These are phyloP conservation scores for Metopia argyrocephala DNA, from an alignment of 2,888 invertebrate genomes.

Conservation along the genomic window DNA sequence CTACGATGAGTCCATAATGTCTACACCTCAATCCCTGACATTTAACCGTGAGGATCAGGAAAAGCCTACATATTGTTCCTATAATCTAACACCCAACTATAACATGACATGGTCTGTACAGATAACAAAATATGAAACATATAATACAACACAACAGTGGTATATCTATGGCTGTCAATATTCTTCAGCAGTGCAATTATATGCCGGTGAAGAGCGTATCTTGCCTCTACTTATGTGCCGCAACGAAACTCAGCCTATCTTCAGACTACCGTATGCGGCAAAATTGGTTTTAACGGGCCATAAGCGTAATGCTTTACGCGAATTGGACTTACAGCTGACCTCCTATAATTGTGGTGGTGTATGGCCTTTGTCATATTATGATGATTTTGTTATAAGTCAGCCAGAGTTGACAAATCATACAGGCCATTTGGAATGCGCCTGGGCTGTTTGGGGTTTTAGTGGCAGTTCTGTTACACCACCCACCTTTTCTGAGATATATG, in stretches of 20 bases:
- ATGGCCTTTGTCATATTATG: conserved; percentile 73
- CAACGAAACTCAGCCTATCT: conserved; percentile 63
- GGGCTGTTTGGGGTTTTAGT: conserved; percentile 80
- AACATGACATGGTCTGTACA: conserved; percentile 69
- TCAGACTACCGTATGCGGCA: conserved; percentile 70
- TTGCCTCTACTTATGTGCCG: conserved; percentile 69
- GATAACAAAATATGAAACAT: conserved; percentile 64
- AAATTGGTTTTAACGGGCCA: conserved; percentile 68
- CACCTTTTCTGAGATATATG: conserved; percentile 46
- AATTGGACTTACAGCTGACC: conserved; percentile 80
- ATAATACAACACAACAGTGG: conserved; percentile 30
- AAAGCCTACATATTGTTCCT: conserved; percentile 68
- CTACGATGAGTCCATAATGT: not conserved
- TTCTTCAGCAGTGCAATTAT: conserved; percentile 69
- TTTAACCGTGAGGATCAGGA: conserved; percentile 62
- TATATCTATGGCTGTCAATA: conserved; percentile 34
- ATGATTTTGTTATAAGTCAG: conserved; percentile 75
- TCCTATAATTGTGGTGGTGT: conserved; percentile 85
- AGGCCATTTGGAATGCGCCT: conserved; percentile 84
- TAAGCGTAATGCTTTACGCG: conserved; percentile 65
- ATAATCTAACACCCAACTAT: conserved; percentile 65
- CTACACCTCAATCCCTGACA: conserved; percentile 35
- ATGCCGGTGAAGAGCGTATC: conserved; percentile 57
- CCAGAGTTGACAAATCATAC: conserved; percentile 68
- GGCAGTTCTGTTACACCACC: conserved; percentile 65